Base-by-base conservation (phyloP, 2,113 vertebrate species). In the Gavialis gangeticus region DNA sequence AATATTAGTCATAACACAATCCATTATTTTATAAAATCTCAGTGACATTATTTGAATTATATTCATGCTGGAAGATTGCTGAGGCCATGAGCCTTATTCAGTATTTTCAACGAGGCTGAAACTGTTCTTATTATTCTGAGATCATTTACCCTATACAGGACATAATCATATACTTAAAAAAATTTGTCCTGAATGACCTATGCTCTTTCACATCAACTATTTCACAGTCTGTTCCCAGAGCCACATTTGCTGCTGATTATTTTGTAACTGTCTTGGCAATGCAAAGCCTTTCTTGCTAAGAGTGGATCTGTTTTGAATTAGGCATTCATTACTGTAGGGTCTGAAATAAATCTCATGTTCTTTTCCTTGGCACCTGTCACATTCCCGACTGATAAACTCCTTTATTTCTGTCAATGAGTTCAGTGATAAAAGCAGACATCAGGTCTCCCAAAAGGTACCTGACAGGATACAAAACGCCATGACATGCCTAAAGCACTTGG, bases 241-340 rank as follows among this genome's bases (percentile, higher is more conserved):
- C 6, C 75, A 76, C 24, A 16, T 34, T 4, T 92, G 79, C 56
- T 66, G 55, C 6, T 75, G 34, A 83, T 78, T 89, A 78, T 87
- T 91, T 93, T 87, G 63, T 7, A 96, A 46, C 9, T 62, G n/a
- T 5, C 92, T 83, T 87, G 2, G 1, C 62, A 64, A 6, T 19
- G 62, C 10, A 77, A 92, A 95, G 17, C 16, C 11, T 58, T 83
- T 95, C 86, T 62, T 4, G 1, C 15, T 78, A 56, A 16, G 4
- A 1, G 0, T 71, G 0, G 0, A 55, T 62, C 17, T 75, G 34
- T 75, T 85, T 77, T 87, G 67, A 88, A 66, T 79, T 79, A 17
- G 71, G 27, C 11, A 4, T 8, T 83, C 85, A 7, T 92, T 46
- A 30, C 4, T 34, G 10, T 17, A 78, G 69, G 84, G 1, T 34